These are phyloP conservation scores for Anolis carolinensis DNA, from an alignment of 2,113 vertebrate genomes.

Conservation along the genomic window DNA sequence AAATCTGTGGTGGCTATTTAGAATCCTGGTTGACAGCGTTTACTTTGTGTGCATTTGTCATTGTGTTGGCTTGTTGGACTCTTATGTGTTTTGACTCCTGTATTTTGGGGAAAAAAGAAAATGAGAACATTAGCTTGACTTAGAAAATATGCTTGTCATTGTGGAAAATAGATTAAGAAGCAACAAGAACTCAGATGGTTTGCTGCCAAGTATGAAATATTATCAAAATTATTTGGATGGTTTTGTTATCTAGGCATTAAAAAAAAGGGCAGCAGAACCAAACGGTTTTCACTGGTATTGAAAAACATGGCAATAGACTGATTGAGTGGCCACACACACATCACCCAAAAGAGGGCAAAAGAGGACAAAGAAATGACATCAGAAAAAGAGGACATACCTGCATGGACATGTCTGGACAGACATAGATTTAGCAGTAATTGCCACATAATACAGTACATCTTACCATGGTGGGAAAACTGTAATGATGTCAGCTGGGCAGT, in stretches of 20 bases:
- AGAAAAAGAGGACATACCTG: too few relatives aligned
- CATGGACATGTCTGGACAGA: neutral
- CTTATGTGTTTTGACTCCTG: neutral
- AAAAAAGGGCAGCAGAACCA: neutral
- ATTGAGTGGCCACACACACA: neutral
- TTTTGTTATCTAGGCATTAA: neutral
- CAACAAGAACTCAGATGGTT: neutral
- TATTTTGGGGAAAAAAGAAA: neutral
- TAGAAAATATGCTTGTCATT: constrained; percentile 1
- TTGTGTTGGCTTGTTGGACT: neutral
- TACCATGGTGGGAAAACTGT: too few relatives aligned
- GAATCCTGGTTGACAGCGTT: neutral
- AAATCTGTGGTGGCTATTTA: neutral
- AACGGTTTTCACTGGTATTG: neutral
- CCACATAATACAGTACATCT: too few relatives aligned
- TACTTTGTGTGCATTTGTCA: neutral
- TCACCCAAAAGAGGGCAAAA: neutral
- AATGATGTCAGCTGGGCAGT: too few relatives aligned
- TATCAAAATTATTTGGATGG: constrained; percentile 5
- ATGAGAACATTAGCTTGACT: neutral
- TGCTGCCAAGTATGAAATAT: neutral
- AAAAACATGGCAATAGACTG: neutral
- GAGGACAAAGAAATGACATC: neutral
- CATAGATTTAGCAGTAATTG: neutral
- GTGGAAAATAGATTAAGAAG: neutral